Percentiles rank a stretch among this genome's conserved stretches.
Evolutionary conservation across 2,888 invertebrate species (phyloP).

Genomic region (Caenorhabditis virilis): DNA sequence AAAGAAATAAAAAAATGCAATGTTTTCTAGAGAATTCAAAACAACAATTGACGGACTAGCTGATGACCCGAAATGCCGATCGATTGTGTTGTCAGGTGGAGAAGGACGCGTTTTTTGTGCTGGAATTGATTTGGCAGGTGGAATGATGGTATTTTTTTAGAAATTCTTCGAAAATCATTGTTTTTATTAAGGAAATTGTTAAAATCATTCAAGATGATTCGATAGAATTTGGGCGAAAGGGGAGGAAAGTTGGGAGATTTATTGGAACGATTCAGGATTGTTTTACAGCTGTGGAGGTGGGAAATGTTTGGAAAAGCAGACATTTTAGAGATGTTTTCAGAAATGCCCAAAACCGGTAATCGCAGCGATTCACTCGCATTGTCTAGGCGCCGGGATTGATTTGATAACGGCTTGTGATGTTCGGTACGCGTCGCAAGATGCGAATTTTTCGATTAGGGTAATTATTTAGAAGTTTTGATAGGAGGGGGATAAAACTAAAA

Average conservation of each 20-base stretch:
- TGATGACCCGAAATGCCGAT: constrained; percentile 82
- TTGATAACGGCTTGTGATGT: constrained; percentile 88
- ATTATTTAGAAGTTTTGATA: neutral
- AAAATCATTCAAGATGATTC: constrained; percentile 38
- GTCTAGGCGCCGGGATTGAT: constrained; percentile 90
- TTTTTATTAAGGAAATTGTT: constrained; percentile 31
- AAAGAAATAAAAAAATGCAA: neutral
- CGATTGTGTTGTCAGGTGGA: constrained; percentile 83
- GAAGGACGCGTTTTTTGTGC: constrained; percentile 86
- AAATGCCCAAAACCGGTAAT: constrained; percentile 87
- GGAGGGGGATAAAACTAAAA: constrained; percentile 6
- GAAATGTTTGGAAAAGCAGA: neutral
- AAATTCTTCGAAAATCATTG: neutral
- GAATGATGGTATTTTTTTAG: constrained; percentile 24
- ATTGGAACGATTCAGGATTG: constrained; percentile 40
- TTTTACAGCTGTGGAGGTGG: constrained; percentile 46
- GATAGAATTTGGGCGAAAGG: constrained; percentile 50
- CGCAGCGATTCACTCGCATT: constrained; percentile 83
- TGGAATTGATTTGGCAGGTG: constrained; percentile 78
- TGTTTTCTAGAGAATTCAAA: constrained; percentile 76
- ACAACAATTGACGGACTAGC: constrained; percentile 81
- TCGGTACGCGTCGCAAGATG: constrained; percentile 85
- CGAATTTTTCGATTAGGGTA: constrained; percentile 86
- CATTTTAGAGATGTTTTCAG: constrained; percentile 62
- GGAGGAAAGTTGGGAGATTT: constrained; percentile 29